A percentile compares a stretch with the other conserved stretches of the same genome.
These are phyloP conservation scores for Pseudochirops corinnae DNA, from an alignment of 2,797 vertebrate genomes.

Conservation along the genomic window DNA sequence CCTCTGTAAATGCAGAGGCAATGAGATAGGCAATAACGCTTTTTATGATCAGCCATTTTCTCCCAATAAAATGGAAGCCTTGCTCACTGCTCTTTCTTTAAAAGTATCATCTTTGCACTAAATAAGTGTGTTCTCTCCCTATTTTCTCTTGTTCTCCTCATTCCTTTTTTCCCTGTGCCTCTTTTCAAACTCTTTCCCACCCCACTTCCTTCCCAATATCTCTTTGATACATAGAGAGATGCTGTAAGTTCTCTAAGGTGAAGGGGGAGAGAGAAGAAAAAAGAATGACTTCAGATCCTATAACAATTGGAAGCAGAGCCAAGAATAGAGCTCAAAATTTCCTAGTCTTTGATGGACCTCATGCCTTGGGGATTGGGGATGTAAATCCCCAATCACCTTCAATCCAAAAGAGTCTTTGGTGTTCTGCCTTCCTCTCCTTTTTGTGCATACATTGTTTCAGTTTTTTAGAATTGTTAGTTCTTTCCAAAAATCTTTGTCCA, in stretches of 20 bases:
- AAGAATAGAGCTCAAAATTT: neutral
- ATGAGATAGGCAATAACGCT: neutral
- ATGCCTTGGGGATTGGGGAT: neutral
- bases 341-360: accelerated
- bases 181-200: neutral
- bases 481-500: neutral
- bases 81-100: neutral
- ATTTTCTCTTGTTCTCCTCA: neutral
- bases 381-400: neutral
- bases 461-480: neutral
- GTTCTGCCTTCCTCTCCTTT: neutral
- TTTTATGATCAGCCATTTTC: neutral
- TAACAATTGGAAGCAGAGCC: neutral
- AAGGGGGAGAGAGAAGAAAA: neutral
- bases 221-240: conserved; percentile 17
- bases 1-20: neutral
- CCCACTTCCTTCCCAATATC: neutral
- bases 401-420: neutral
- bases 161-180: neutral
- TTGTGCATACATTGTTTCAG: neutral
- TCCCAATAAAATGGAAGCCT: neutral
- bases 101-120: neutral
- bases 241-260: conserved; percentile 13
- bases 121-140: neutral
- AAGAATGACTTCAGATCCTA: neutral